These are phyloP conservation scores for Mesorhabditis belari DNA, from an alignment of 2,888 invertebrate species.

Conservation along the genomic window DNA sequence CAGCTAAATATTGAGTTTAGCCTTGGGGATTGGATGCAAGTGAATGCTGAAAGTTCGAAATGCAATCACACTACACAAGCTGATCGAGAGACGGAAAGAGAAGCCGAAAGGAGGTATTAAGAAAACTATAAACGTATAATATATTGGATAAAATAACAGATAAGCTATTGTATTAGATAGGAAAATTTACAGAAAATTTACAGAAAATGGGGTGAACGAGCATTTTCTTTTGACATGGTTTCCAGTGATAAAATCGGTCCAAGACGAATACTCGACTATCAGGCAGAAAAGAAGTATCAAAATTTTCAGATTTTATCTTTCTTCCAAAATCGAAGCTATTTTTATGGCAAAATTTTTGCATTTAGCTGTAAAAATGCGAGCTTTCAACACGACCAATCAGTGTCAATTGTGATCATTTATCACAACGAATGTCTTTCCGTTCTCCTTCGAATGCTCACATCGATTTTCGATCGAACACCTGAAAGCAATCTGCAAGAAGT, in stretches of 20 bases:
- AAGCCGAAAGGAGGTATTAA: too few relatives aligned
- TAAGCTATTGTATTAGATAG: background rate
- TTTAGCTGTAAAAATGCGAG: background rate
- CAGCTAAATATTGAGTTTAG: too few relatives aligned
- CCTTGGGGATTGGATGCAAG: background rate
- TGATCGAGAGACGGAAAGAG: background rate
- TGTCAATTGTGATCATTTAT: constrained; percentile 83
- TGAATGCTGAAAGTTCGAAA: background rate
- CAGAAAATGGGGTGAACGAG: constrained; percentile 66
- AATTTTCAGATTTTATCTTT: too few relatives aligned
- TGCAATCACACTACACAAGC: background rate
- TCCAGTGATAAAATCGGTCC: constrained; percentile 80
- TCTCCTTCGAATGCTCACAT: constrained; percentile 64
- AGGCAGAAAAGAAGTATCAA: constrained; percentile 69
- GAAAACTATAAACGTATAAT: too few relatives aligned
- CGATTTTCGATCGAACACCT: constrained; percentile 68
- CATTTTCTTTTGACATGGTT: constrained; percentile 82
- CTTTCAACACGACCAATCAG: constrained; percentile 11
- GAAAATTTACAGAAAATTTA: background rate
- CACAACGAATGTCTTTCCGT: constrained; percentile 99
- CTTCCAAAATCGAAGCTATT: too few relatives aligned
- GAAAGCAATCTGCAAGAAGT: constrained; percentile 74
- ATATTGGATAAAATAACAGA: too few relatives aligned
- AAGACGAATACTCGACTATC: constrained; percentile 75
- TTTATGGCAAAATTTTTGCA: too few relatives aligned